Base-by-base conservation (phyloP, 2,113 vertebrate genomes). In the Lepus americanus region DNA sequence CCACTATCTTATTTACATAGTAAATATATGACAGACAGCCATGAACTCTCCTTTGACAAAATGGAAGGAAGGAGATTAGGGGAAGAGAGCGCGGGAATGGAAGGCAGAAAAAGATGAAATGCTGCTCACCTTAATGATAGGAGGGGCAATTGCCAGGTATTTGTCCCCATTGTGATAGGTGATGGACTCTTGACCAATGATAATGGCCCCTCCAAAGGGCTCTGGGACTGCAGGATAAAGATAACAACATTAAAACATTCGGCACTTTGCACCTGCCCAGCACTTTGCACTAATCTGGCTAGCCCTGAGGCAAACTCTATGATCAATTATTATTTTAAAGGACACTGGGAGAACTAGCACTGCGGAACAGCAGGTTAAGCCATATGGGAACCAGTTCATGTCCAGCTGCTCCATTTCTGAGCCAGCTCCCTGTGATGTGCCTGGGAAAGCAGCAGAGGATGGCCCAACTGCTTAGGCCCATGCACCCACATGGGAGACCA, bases 151-250 rank as follows among this genome's bases (percentile, higher is more conserved):
- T 9, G 99, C 99, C 92, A 99, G 97, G 77, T 99, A 99, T 92
- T 99, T 99, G 96, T 99, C 99, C 23, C 99, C 99, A 1, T 99
- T 99, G 98, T 99, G 99, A 92, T 99, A 99, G 29, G 99, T 99
- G 97, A 99, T 99, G 1, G 99, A 99, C 93, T 99, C 99, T 97
- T 99, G 99, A 88, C 99, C 99, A 31, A 99, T 99, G 98, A 99
- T 99, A 97, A 99, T 99, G 27, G 99, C 99, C 0, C 99, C 99
- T 96, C 99, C 99, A 39, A 99, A 99, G 92, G 99, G 99, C 97
- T 99, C 99, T 0, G 99, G 99, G 63, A 99, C 99, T 99, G 96
- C 0, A 31, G 20, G 59, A 51, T 87, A 85, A 51, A 94, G 67
- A 22, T 22, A 51, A 53, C n/a, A 49, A 29, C 14, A 17, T 95